Conservation (phyloP, 2,113 vertebrate species). For the Felis chaus region DNA sequence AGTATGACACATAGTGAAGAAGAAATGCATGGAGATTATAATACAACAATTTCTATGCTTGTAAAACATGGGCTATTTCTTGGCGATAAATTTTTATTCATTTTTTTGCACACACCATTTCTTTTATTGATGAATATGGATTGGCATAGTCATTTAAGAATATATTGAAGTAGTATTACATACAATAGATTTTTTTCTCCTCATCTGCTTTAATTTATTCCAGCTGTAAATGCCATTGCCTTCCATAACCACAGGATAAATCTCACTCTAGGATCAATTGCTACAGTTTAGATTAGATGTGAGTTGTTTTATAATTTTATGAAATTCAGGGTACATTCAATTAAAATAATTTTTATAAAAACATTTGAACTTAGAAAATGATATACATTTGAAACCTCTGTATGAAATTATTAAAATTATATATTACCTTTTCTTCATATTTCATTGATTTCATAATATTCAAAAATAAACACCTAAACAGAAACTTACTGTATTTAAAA, state of each 20-base stretch:
- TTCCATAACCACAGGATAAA: conserved; percentile 80
- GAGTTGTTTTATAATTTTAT: conserved; percentile 77
- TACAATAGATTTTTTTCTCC: conserved; percentile 85
- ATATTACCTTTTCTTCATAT: conserved; percentile 16
- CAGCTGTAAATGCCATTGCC: conserved; percentile 80
- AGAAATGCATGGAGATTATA: conserved; percentile 39
- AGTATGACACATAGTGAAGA: background rate
- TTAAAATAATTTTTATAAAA: conserved; percentile 68
- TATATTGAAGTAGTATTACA: conserved; percentile 83
- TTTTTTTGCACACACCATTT: conserved; percentile 78
- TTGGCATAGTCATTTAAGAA: conserved; percentile 78
- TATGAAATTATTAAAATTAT: conserved; percentile 58
- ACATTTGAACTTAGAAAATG: conserved; percentile 68
- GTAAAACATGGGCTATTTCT: conserved; percentile 64
- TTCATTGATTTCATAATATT: conserved; percentile 49
- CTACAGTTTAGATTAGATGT: conserved; percentile 75
- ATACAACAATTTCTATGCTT: conserved; percentile 67
- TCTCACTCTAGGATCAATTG: conserved; percentile 82
- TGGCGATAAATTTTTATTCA: conserved; percentile 81
- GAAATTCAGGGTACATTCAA: conserved; percentile 60
- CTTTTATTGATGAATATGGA: conserved; percentile 79
- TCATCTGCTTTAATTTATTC: conserved; percentile 86
- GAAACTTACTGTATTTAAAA: background rate
- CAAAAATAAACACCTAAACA: conserved; percentile 24
- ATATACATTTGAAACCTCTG: background rate